Percentiles rank a stretch among this genome's conserved stretches.
Conservation (phyloP, 2,113 vertebrate genomes). For the Ameiurus melas region DNA sequence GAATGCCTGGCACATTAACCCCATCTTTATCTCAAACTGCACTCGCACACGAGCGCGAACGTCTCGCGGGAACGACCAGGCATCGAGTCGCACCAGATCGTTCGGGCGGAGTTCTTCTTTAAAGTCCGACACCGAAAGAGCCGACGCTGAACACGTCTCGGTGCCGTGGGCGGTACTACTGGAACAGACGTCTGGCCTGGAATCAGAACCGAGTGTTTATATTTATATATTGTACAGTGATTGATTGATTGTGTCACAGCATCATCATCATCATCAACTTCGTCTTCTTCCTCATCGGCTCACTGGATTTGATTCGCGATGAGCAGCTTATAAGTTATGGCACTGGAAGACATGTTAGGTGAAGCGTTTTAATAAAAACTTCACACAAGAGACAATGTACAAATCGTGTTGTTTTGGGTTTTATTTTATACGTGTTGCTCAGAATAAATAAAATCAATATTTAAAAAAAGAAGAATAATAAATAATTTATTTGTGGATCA, state of each 20-base stretch:
- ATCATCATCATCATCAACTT: background rate
- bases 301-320: background rate
- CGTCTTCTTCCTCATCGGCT: background rate
- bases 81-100: background rate
- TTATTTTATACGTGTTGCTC: slow-evolving; percentile 62
- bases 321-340: slow-evolving; percentile 17
- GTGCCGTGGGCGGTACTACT: slow-evolving; percentile 32
- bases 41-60: background rate
- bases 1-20: background rate
- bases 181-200: slow-evolving; percentile 8
- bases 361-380: slow-evolving; percentile 12
- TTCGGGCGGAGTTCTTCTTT: background rate
- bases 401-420: slow-evolving; percentile 48
- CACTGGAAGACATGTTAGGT: slow-evolving; percentile 35
- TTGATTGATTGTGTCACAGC: background rate
- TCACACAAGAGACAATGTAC: slow-evolving; percentile 30
- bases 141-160: slow-evolving; percentile 28
- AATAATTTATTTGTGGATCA: background rate
- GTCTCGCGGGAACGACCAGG: background rate
- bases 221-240: slow-evolving; percentile 37
- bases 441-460: slow-evolving; percentile 8
- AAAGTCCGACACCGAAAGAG: slow-evolving; percentile 20
- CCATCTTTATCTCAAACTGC: background rate
- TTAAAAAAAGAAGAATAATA: background rate
- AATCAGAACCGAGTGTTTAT: slow-evolving; percentile 12